Conservation (phyloP, 2,113 vertebrate species). For the Lophura nycthemera region DNA sequence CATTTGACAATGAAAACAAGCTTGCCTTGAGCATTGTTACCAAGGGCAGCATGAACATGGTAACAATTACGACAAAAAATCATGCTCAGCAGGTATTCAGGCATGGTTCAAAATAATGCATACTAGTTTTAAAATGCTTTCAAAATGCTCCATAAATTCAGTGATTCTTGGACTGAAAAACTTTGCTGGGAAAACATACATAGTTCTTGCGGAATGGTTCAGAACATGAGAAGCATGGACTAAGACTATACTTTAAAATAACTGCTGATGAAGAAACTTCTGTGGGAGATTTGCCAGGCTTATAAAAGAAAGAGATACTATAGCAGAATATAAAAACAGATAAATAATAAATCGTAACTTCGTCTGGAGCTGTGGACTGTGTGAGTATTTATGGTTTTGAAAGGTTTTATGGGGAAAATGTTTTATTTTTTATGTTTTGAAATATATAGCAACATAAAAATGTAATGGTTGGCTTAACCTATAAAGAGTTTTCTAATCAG, state of each 20-base stretch:
- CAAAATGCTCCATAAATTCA: neutral
- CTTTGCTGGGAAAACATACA: neutral
- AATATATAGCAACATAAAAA: conserved; percentile 78
- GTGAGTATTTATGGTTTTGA: conserved; percentile 61
- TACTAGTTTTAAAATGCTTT: neutral
- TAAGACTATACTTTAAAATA: conserved; percentile 49
- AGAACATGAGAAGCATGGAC: neutral
- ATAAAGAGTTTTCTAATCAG: conserved; percentile 80
- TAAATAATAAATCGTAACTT: conserved; percentile 65
- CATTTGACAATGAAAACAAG: neutral
- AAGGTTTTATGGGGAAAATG: conserved; percentile 72
- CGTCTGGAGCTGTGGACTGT: conserved; percentile 23
- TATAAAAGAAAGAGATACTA: conserved; percentile 66
- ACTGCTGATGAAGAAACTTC: conserved; percentile 57
- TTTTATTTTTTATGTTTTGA: conserved; percentile 76
- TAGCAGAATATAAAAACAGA: conserved; percentile 65
- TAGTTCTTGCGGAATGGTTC: neutral
- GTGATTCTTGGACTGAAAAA: neutral
- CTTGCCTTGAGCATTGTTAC: neutral
- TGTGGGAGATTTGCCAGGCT: conserved; percentile 58
- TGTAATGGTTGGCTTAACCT: conserved; percentile 78
- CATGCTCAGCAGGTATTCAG: neutral
- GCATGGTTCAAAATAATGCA: neutral
- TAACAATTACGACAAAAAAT: neutral
- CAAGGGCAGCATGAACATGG: neutral